Evolutionary conservation across 1,140 invertebrate genomes (phyloP), one percentile per base, ranked within the genome.

Genomic region (Hyles vespertilio): DNA sequence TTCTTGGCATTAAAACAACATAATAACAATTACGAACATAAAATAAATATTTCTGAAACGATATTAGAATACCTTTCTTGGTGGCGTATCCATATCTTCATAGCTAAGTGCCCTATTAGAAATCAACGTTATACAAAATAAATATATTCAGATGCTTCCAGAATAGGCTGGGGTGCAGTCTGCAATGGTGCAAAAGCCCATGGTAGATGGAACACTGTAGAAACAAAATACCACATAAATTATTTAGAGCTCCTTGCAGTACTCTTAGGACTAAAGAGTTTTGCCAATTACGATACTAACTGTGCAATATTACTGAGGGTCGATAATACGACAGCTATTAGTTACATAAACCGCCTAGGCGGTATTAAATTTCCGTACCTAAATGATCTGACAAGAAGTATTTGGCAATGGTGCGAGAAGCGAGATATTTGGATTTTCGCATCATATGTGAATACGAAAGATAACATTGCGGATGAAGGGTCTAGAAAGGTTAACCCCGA

Each of bases 241-340:
- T 81, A 73, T 59, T 67, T 86, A 57, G 80, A 86, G 58, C 36
- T 84, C 0, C 44, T 72, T 40, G 77, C 85, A 0, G 36, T 59
- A 3, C 82, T 80, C 61, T 45, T 77, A 4, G 73, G 61, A 0
- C 40, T 87, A 12, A 80, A 85, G 67, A 70, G 58, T 43, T 87
- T 84, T 67, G 77, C 70, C 7, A 50, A 22, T 5, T 48, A 79
- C 11, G 4, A 53, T 51, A n/a, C 33, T 59, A 67, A 78, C 51
- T 77, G 70, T 58, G 11, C 68, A 8, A 77, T 84, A 46, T 58
- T 79, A 49, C 44, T 79, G 22, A 63, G 82, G 11, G 53, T 77
- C 0, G 84, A 89, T 43, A 86, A 88, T 51, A 84, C 70, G 0
- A 84, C 78, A 4, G 82, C 83, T 0, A 72, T 85, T n/a, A 67